A percentile compares a stretch with the other conserved stretches of the same genome.
Evolutionary conservation across 2,113 vertebrate genomes (phyloP).

Genomic region (Carassius gibelio): DNA sequence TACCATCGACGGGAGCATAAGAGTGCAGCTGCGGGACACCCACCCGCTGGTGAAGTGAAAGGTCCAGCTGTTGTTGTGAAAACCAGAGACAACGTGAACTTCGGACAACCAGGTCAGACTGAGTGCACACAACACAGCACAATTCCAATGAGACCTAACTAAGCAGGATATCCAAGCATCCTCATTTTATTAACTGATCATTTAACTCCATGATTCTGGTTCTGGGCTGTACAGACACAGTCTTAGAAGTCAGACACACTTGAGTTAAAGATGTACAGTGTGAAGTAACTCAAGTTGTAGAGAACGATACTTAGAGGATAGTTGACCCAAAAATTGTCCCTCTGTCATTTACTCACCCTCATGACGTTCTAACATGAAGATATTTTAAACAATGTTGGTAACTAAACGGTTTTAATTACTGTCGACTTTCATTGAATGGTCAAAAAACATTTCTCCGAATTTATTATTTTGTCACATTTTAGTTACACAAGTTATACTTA

Average conservation of each 20-base stretch:
- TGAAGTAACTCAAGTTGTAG: neutral
- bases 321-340: too few species aligned
- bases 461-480: neutral
- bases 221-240: neutral
- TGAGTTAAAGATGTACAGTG: neutral
- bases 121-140: neutral
- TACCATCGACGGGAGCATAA: constrained; percentile 82
- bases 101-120: constrained; percentile 46
- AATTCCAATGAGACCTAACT: constrained; percentile 1
- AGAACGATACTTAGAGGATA: neutral
- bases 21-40: neutral
- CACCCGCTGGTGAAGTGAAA: neutral
- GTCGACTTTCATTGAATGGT: neutral
- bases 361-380: neutral
- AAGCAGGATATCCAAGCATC: neutral
- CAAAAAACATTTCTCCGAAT: neutral
- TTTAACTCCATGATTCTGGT: neutral
- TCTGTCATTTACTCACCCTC: neutral
- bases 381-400: neutral
- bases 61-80: neutral
- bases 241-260: neutral
- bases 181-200: neutral
- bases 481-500: neutral
- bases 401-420: neutral
- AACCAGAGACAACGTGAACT: constrained; percentile 23